Base-by-base conservation (phyloP, 2,888 invertebrate genomes). In the Piscicola geometra region DNA sequence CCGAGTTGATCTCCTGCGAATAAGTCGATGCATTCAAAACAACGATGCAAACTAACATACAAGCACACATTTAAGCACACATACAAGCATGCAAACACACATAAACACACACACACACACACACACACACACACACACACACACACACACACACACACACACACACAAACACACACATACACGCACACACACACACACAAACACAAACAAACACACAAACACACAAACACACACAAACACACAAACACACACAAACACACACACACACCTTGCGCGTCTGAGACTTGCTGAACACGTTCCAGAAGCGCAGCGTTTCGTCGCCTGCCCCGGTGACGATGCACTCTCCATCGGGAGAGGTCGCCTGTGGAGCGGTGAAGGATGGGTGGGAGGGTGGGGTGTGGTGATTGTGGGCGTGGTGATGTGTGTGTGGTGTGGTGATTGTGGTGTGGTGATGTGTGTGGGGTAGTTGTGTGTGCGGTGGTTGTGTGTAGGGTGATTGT, bases 271-370 rank as follows among this genome's bases (percentile, higher is more conserved):
- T 86, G 30, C 83, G 83, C 28, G 94, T 94, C 52, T 94, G 90
- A 25, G 94, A 94, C 88, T 98, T 98, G 83, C 94, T 95, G 87
- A 99, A 99, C 0, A 99, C 96, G 88, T 95, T 94, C 98, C 98
- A 99, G 67, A 98, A 87, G 75, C 97, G 88, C 47, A 99, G 87
- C 0, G 98, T 97, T 86, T 99, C 98, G 85, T 99, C 98, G 0
- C 95, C 97, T 68, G 94, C 94, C 0, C 95, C 95, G 72, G 94
- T 94, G 28, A 95, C 90, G 1, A 99, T 93, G 0, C 93, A 93
- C 75, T 91, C 91, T n/a, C 93, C 94, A 86, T 97, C 96, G 0
- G 98, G 97, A 2, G 96, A 96, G 88, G 78, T 80, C 9, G 80
- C 80, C 80, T 80, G 60, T 41, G n/a, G n/a, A n/a, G n/a, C n/a